phyloP scores from a whole-genome alignment of 2,888 invertebrate genomes.

The Drosophila siamana region DNA sequence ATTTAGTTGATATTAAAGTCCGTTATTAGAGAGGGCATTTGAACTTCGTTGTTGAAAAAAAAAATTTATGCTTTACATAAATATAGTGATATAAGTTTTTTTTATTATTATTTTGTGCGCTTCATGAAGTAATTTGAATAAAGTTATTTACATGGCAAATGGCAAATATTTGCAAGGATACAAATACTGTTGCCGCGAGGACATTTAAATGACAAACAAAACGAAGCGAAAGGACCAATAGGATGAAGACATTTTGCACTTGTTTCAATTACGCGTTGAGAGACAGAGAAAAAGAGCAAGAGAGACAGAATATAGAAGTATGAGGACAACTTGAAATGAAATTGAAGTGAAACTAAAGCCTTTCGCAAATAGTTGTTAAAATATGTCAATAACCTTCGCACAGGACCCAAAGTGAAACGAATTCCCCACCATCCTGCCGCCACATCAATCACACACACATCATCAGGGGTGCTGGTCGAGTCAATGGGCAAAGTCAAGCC shows the following conservation, averaged over 20 bases:
- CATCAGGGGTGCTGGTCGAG: neutral
- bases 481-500: slow-evolving; percentile 5
- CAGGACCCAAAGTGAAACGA: slow-evolving; percentile 19
- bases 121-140: slow-evolving; percentile 72
- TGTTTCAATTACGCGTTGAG: slow-evolving; percentile 72
- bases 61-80: neutral
- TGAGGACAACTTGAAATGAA: slow-evolving; percentile 42
- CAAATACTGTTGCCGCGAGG: slow-evolving; percentile 77
- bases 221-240: slow-evolving; percentile 26
- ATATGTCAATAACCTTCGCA: slow-evolving; percentile 75
- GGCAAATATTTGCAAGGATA: slow-evolving; percentile 69
- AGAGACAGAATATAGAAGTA: neutral
- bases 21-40: neutral
- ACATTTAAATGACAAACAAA: slow-evolving; percentile 64
- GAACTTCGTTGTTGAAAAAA: neutral
- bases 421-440: too few species aligned
- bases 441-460: too few species aligned
- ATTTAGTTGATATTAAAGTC: too few species aligned
- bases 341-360: slow-evolving; percentile 79
- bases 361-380: slow-evolving; percentile 80
- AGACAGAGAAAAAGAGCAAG: neutral
- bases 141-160: slow-evolving; percentile 73
- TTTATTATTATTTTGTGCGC: slow-evolving; percentile 30
- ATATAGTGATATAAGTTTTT: slow-evolving; percentile 10
- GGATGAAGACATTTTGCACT: slow-evolving; percentile 75